Base-by-base conservation (phyloP, 2,113 vertebrate genomes). In the Apus apus region DNA sequence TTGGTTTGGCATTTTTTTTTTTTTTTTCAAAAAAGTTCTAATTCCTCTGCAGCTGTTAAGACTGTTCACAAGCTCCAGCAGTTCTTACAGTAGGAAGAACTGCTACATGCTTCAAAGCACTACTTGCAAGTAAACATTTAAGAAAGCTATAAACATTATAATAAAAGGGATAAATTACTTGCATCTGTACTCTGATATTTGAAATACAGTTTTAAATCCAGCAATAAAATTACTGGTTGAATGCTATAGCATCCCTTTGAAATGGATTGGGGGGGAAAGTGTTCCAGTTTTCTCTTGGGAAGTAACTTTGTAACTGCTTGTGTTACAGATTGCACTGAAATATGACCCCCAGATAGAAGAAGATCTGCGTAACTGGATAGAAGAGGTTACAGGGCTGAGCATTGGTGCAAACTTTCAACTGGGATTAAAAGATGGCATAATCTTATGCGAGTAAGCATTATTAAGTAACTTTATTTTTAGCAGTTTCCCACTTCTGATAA, bases 331-430 rank as follows among this genome's bases (percentile, higher is more conserved):
- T 88, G 99, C 99, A 85, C 98, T 99, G 92, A 99, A 99, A 96
- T 99, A 99, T 94, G 99, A 99, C 90, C 89, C 97, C 30, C 99
- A 99, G 79, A 98, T 98, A 89, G 99, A 99, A 95, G 99, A 99
- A 85, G 99, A 99, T 94, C 98, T 99, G 21, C 98, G 99, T 56
- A 98, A 98, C 81, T 99, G 99, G 99, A 99, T 99, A 34, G 99
- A 99, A 94, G 99, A 99, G 93, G 98, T 99, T 73, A 99, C 99
- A 3, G 99, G 98, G 40, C 98, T 99, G 98, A 98, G 98, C 73
- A 99, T 99, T 26, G 99, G 99, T 61, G 98, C 99, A 85, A 99
- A 98, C 97, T 99, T 99, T 76, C 99, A 99, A 58, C 98, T 99
- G 96, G 99, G 99, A n/a, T 96, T 99, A 61, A 99, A 99, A 95